phyloP scores from a whole-genome alignment of 2,888 invertebrate species.

The Mongoloraphidia duomilia region DNA sequence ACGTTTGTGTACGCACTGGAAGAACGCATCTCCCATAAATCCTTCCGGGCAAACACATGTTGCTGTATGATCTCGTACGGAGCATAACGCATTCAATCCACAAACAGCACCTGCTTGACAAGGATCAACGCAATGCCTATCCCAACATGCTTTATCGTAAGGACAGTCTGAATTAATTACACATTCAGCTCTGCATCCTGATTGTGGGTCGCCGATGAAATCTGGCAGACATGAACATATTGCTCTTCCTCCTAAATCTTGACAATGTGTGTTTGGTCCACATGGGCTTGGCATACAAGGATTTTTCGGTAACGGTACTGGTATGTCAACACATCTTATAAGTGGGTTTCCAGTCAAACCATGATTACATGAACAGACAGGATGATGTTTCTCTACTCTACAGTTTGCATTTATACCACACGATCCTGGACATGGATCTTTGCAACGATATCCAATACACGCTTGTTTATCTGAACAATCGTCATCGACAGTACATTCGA shows the following conservation, averaged over 20 bases:
- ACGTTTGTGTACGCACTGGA: conserved; percentile 50
- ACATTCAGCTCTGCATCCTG: conserved; percentile 66
- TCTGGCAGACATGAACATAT: conserved; percentile 63
- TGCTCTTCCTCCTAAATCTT: conserved; percentile 50
- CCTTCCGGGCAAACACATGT: conserved; percentile 65
- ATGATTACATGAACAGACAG: conserved; percentile 59
- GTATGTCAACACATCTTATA: conserved; percentile 49
- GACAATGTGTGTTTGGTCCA: conserved; percentile 65
- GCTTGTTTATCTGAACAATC: conserved; percentile 60
- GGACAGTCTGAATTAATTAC: conserved; percentile 71
- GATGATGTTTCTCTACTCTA: conserved; percentile 62
- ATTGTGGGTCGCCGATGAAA: conserved; percentile 64
- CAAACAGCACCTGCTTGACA: conserved; percentile 56
- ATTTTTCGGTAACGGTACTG: conserved; percentile 38
- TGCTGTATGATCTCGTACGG: conserved; percentile 69
- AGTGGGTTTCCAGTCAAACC: conserved; percentile 67
- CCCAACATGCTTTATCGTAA: conserved; percentile 56
- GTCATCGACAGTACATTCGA: conserved; percentile 65
- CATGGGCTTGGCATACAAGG: conserved; percentile 66
- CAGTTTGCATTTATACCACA: conserved; percentile 65
- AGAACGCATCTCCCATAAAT: conserved; percentile 66
- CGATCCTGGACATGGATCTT: conserved; percentile 68
- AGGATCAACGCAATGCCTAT: conserved; percentile 59
- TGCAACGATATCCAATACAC: conserved; percentile 67
- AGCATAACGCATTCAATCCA: conserved; percentile 66